A percentile compares a stretch with the other conserved stretches of the same genome.
These are phyloP conservation scores for Drosophila tsacasi DNA, from an alignment of 1,140 invertebrate genomes.

Conservation along the genomic window DNA sequence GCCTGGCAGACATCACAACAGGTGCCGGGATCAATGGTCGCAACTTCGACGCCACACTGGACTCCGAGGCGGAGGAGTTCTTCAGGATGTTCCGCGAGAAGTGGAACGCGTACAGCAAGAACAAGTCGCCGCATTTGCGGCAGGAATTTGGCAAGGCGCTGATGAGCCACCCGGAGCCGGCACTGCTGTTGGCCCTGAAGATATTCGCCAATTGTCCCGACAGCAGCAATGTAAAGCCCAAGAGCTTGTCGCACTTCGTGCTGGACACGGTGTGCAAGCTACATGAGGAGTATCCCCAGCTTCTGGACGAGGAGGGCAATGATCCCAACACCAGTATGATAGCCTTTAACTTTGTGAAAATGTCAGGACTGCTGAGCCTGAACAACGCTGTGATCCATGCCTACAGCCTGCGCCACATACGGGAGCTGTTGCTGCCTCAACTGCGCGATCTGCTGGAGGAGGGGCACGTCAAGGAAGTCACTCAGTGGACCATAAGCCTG, in stretches of 20 bases:
- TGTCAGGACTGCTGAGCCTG: conserved; percentile 86
- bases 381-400: conserved; percentile 86
- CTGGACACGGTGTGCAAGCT: conserved; percentile 87
- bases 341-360: conserved; percentile 87
- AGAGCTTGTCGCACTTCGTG: conserved; percentile 87
- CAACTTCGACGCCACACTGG: conserved; percentile 71
- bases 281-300: conserved; percentile 55
- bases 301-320: conserved; percentile 68
- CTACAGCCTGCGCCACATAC: conserved; percentile 86
- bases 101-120: conserved; percentile 87
- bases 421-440: conserved; percentile 86
- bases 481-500: conserved; percentile 72
- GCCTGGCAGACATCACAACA: conserved; percentile 77
- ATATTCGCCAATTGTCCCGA: conserved; percentile 87
- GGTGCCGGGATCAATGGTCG: conserved; percentile 78
- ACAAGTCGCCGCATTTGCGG: conserved; percentile 84
- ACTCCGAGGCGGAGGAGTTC: conserved; percentile 61
- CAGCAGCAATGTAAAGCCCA: conserved; percentile 87
- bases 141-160: conserved; percentile 86
- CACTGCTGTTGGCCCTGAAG: conserved; percentile 86
- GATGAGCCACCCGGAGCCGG: conserved; percentile 86
- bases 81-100: conserved; percentile 68
- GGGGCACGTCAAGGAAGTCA: conserved; percentile 87
- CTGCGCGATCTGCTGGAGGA: conserved; percentile 86
- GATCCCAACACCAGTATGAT: conserved; percentile 87